Evolutionary conservation across 2,797 vertebrate genomes (phyloP), one percentile per base, ranked within the genome.

Genomic region (Alectoris magna): DNA sequence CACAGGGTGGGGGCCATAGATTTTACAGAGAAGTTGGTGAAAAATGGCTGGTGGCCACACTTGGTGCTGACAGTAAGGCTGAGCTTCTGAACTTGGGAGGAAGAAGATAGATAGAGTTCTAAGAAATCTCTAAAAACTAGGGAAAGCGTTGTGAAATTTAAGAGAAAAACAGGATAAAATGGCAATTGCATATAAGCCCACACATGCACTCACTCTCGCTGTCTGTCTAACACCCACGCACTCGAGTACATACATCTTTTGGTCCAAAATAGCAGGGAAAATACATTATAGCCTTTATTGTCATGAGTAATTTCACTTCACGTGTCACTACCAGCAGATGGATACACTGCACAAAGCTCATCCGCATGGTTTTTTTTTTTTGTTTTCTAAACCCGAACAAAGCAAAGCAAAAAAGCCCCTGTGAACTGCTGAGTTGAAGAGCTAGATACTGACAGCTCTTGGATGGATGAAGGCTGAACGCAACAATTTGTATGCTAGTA

Each of bases 141-240:
- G 14, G 34, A 76, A 81, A 79, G 7, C 59, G 46, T 59, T 24
- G 63, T 36, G 55, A 84, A 86, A 69, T 56, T 84, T 81, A 31
- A 63, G 74, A 85, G 85, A 69, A 90, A 94, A 94, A 63, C 34
- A 90, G 88, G 84, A 88, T 69, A 75, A 94, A 94, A 83, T 85
- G 76, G 58, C 63, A 92, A 59, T 88, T 94, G n/a, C 55, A 51
- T 75, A 18, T 66, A 59, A 95, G n/a, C 81, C 92, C 82, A 93
- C 9, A 0, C 72, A 66, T 39, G 66, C 72, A 34, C 53, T 95
- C 46, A 23, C 56, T 81, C 67, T 87, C 58, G 87, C 66, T 94
- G 88, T 88, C 73, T 91, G 24, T 92, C 55, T 83, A 46, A 69
- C 67, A 70, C 82, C 91, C 91, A 92, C 62, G 0, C 67, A 46